Base-by-base conservation (phyloP, 2,888 invertebrate genomes). In the Cryptocheilus praepositus region DNA sequence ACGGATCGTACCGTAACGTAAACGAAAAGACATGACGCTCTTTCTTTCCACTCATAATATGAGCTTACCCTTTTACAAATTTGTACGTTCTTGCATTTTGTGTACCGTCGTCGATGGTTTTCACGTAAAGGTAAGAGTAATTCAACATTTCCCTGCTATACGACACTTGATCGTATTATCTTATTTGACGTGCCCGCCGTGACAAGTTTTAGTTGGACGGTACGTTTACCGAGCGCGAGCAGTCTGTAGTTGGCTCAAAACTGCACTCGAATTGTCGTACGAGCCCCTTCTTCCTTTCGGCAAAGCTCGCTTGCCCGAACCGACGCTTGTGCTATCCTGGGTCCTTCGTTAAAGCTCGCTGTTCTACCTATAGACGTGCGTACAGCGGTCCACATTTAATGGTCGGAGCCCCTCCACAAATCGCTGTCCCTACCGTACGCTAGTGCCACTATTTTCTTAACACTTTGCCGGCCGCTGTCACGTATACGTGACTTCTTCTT, bases 11-110 rank as follows among this genome's bases (percentile, higher is more conserved):
- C n/a, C n/a, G n/a, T n/a, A n/a, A n/a, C n/a, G n/a, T n/a, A n/a
- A n/a, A n/a, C n/a, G n/a, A n/a, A n/a, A 28, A 28, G 28, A 7
- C 28, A 5, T 36, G 11, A 36, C 13, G 36, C 36, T 11, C 36
- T 36, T 36, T 5, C 36, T 36, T 2, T 2, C 36, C 4, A 36
- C 36, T 36, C 36, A 36, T 36, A 18, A 8, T 16, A 49, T 18
- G n/a, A 57, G 61, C 85, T 85, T 77, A 86, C 86, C 86, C 85
- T 68, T 77, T 85, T 13, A 81, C 60, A 44, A 85, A 86, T 74
- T 82, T 85, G 49, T 81, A 79, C 8, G 77, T 82, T 61, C 75
- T 81, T 21, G 82, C 67, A 44, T 71, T 73, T 15, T 82, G 78
- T 51, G 76, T 70, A 11, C 73, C 75, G 46, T 79, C 81, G 52